A percentile compares a stretch with the other conserved stretches of the same genome.
These are phyloP conservation scores for Ctenoplectra terminalis DNA, from an alignment of 1,140 invertebrate species.

Conservation along the genomic window DNA sequence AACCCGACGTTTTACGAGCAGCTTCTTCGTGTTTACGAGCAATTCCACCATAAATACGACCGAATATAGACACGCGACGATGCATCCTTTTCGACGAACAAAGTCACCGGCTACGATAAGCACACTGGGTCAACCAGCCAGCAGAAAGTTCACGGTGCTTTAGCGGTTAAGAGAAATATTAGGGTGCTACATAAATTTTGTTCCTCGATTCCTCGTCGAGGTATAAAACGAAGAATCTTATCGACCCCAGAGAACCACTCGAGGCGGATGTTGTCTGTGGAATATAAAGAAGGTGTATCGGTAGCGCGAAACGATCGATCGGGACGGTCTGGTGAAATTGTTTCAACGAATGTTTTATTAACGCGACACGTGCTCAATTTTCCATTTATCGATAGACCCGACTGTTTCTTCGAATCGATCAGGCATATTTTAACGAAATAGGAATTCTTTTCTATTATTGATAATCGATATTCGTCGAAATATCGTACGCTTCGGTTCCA, in stretches of 20 bases:
- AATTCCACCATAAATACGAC: constrained; percentile 48
- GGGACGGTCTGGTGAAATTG: neutral
- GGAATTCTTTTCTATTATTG: neutral
- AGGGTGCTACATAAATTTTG: neutral
- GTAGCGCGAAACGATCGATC: no score
- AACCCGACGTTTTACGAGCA: constrained; percentile 43
- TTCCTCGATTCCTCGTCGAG: neutral
- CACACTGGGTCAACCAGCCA: neutral
- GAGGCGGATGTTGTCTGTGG: neutral
- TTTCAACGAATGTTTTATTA: constrained; percentile 11
- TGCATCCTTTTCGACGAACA: constrained; percentile 33
- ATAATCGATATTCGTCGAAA: neutral
- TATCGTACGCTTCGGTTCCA: neutral
- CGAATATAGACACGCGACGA: constrained; percentile 28
- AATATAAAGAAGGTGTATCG: neutral
- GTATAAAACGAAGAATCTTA: neutral
- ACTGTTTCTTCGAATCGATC: neutral
- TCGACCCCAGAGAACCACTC: neutral
- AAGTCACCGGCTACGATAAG: constrained; percentile 29
- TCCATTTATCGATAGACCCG: neutral
- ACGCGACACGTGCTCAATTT: no score
- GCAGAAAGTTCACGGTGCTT: neutral
- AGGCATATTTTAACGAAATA: neutral
- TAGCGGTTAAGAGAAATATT: neutral
- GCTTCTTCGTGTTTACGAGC: constrained; percentile 53